A percentile compares a stretch with the other conserved stretches of the same genome.
These are phyloP conservation scores for Henicopernis longicauda DNA, from an alignment of 2,113 vertebrate species.

Conservation along the genomic window DNA sequence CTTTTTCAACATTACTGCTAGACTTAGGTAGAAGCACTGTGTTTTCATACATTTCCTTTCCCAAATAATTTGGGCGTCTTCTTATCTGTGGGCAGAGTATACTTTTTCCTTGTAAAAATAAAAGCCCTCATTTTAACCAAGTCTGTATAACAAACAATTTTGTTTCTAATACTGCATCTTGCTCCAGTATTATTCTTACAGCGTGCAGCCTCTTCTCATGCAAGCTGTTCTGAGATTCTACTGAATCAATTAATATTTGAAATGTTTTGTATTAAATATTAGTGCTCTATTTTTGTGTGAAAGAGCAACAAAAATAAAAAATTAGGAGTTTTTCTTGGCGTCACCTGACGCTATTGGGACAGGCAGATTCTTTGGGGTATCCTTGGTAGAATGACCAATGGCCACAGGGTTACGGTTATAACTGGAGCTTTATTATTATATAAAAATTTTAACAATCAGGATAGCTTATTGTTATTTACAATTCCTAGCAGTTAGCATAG, in stretches of 20 bases:
- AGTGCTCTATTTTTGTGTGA: background rate
- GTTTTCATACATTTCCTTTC: background rate
- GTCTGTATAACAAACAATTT: background rate
- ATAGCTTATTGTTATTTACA: background rate
- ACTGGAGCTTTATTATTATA: background rate
- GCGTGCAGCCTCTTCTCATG: background rate
- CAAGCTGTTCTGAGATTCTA: background rate
- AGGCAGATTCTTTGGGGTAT: background rate
- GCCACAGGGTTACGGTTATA: background rate
- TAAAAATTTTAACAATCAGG: background rate
- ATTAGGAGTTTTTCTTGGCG: background rate
- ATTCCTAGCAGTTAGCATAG: background rate
- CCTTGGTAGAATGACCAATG: background rate
- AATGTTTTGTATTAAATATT: background rate
- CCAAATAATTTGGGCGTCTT: background rate
- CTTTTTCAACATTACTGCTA: background rate
- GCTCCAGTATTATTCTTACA: background rate
- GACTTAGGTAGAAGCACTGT: background rate
- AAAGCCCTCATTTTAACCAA: background rate
- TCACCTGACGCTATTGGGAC: background rate
- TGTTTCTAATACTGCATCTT: background rate
- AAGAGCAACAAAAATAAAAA: background rate
- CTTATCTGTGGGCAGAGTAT: background rate
- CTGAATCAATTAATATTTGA: background rate
- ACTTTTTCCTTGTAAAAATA: background rate